Conservation (phyloP, 2,888 invertebrate genomes). For the Dolichomitus sp. region DNA sequence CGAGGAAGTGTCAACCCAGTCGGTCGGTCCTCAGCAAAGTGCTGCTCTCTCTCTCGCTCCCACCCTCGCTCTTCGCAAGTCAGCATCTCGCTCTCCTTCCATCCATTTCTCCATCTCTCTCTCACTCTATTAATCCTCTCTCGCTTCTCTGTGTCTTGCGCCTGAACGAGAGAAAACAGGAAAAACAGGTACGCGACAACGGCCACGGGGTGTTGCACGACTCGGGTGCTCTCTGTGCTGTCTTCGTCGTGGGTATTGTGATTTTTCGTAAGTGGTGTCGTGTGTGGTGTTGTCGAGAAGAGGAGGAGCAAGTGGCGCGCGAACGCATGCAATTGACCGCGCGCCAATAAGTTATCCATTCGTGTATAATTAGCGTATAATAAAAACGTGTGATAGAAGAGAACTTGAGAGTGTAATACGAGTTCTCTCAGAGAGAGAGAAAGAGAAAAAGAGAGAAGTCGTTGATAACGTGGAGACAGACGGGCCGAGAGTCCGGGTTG, state of each 20-base stretch:
- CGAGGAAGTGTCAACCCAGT: slow-evolving; percentile 66
- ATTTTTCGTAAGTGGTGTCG: slow-evolving; percentile 31
- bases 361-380: not conserved
- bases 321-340: slow-evolving; percentile 37
- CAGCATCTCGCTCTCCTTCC: slow-evolving; percentile 3
- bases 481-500: slow-evolving; percentile 56
- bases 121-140: slow-evolving; percentile 25
- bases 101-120: slow-evolving; percentile 19
- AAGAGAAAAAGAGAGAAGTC: slow-evolving; percentile 27
- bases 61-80: not conserved
- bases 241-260: slow-evolving; percentile 32
- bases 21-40: slow-evolving; percentile 30
- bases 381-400: slow-evolving; percentile 30
- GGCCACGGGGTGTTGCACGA: slow-evolving; percentile 65
- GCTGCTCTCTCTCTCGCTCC: not conserved
- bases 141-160: slow-evolving; percentile 39
- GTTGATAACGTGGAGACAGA: slow-evolving; percentile 68
- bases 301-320: slow-evolving; percentile 39
- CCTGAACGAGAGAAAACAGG: slow-evolving; percentile 72
- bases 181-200: slow-evolving; percentile 72
- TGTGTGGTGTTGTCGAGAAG: not conserved
- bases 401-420: slow-evolving; percentile 48
- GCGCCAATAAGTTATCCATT: slow-evolving; percentile 37
- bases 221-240: slow-evolving; percentile 45
- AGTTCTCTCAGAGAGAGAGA: slow-evolving; percentile 44